Conservation (phyloP, 2,113 vertebrate genomes). For the Smithornis capensis region DNA sequence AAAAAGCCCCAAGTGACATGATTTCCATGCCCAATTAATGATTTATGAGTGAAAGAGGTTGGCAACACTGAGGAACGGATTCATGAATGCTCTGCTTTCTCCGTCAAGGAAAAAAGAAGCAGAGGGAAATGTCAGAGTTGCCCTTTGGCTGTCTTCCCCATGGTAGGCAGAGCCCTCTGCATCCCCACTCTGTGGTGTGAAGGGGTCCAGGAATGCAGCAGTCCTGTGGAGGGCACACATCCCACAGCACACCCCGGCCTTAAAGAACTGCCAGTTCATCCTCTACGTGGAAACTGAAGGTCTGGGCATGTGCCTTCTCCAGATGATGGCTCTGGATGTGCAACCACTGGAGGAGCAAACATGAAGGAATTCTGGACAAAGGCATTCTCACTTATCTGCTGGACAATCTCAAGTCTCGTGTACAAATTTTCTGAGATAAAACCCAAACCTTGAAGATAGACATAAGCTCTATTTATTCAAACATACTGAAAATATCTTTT, state of each 20-base stretch:
- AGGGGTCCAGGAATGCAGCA: background rate
- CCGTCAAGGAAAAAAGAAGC: background rate
- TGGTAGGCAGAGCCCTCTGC: background rate
- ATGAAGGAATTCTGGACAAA: background rate
- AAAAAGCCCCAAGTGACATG: background rate
- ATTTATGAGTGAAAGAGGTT: background rate
- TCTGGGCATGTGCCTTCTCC: background rate
- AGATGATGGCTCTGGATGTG: background rate
- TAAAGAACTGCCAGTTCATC: background rate
- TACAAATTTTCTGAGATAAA: background rate
- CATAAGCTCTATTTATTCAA: background rate
- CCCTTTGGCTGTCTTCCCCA: background rate
- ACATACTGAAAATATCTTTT: background rate
- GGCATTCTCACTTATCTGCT: background rate
- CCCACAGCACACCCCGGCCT: fast-evolving
- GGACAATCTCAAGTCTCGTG: background rate
- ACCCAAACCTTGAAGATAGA: background rate
- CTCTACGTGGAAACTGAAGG: background rate
- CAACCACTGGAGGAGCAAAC: background rate
- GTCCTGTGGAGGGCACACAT: fast-evolving
- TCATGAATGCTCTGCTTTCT: slow-evolving; percentile 34
- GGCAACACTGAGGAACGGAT: background rate
- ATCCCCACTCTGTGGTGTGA: fast-evolving
- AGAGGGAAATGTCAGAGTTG: slow-evolving; percentile 5
- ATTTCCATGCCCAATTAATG: background rate